A percentile compares a stretch with the other conserved stretches of the same genome.
Conservation (phyloP, 2,888 invertebrate genomes). For the Meta bourneti region DNA sequence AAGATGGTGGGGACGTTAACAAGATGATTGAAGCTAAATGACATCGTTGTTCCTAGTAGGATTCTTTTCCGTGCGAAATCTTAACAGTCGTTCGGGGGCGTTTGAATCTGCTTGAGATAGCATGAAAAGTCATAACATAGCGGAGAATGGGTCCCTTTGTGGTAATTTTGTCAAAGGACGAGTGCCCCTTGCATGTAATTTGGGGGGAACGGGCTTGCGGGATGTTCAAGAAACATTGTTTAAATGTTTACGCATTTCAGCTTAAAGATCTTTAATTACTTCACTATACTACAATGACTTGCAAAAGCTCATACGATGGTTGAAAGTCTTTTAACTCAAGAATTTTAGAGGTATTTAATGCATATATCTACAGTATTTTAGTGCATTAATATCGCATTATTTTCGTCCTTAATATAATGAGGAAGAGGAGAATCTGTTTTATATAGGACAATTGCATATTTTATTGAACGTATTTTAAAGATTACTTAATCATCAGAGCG, state of each 20-base stretch:
- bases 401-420: no score
- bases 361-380: no score
- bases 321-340: neutral
- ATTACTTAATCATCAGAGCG: no score
- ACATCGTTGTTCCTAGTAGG: conserved; percentile 6
- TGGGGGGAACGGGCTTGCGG: neutral
- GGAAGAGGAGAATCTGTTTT: no score
- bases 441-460: no score
- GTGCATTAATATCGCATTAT: no score
- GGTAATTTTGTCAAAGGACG: conserved; percentile 29
- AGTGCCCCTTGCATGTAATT: conserved; percentile 33
- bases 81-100: neutral
- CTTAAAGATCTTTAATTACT: neutral
- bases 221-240: neutral
- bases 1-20: conserved; percentile 1
- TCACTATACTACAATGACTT: neutral
- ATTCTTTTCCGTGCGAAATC: conserved; percentile 31
- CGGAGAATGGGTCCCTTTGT: conserved; percentile 17
- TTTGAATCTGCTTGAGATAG: conserved; percentile 2
- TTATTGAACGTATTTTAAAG: no score
- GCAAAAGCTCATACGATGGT: neutral
- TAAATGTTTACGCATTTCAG: neutral
- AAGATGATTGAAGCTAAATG: conserved; percentile 49
- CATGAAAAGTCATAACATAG: conserved; percentile 28
- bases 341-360: neutral